Base-by-base conservation (phyloP, 1,140 invertebrate genomes). In the Schlechtendalia chinensis region DNA sequence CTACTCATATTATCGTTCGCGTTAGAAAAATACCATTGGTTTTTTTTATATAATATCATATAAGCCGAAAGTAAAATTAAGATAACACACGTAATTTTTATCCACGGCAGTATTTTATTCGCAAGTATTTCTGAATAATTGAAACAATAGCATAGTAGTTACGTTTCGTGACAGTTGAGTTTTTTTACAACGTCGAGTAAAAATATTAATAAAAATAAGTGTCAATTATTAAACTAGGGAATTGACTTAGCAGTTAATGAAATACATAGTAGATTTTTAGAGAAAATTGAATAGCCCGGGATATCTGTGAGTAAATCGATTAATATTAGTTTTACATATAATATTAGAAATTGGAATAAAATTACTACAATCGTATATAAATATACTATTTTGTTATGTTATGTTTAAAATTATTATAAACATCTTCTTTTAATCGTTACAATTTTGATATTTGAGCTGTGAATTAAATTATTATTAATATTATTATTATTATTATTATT, bases 21-120 rank as follows among this genome's bases (percentile, higher is more conserved):
- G n/a, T 45, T 45, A 6, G n/a, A 11, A 65, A 65, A 65, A 65
- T 65, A 65, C 19, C n/a, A 12, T 47, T 24, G 47, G 27, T 53
- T 27, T 53, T 27, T n/a, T 11, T 16, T 19, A 50, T 4, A 19
- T 50, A 69, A 24, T 50, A 53, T 71, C 47, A 53, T 53, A 27
- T 24, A 0, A 29, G 53, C 69, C 4, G 17, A 17, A 17, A 50
- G 12, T 24, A 6, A 69, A 24, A 16, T 47, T 11, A 19, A 29
- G 69, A 71, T 71, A 54, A n/a, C 14, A 17, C 69, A 71, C 69
- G 69, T 71, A 71, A 54, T 10, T 19, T n/a, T 10, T 32, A 69
- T 50, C 39, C 39, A 16, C 16, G 39, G n/a, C 22, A 45, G 39
- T 47, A n/a, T 47, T 69, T 69, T 69, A 29, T 53, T 53, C n/a